These are phyloP conservation scores for Chaenocephalus aceratus DNA, from an alignment of 2,113 vertebrate species.

Conservation along the genomic window DNA sequence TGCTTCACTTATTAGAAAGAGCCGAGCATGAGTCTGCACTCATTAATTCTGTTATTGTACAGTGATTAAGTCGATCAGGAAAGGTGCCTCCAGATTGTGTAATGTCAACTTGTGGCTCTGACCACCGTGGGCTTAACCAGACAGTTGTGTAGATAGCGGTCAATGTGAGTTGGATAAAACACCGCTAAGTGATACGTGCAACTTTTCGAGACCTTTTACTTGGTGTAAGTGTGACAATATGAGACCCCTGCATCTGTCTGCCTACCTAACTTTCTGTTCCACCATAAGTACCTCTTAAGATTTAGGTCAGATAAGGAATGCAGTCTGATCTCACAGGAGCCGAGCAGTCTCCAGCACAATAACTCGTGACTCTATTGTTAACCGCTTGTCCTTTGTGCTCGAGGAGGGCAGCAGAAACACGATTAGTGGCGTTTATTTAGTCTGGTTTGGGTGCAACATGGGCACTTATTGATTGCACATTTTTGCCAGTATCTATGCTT, in stretches of 20 bases:
- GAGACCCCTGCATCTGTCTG: slow-evolving; percentile 7
- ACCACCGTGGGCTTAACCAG: not conserved
- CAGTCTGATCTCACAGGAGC: slow-evolving; percentile 64
- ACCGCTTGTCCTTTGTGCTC: slow-evolving; percentile 39
- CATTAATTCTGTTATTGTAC: slow-evolving; percentile 80
- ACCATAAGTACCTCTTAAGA: slow-evolving; percentile 59
- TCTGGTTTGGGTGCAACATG: not conserved
- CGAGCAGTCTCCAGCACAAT: slow-evolving; percentile 60
- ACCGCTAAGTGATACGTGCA: not conserved
- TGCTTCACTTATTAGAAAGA: slow-evolving; percentile 61
- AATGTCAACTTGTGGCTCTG: slow-evolving; percentile 33
- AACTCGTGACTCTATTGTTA: slow-evolving; percentile 78
- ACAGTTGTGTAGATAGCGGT: not conserved
- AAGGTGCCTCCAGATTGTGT: slow-evolving; percentile 29
- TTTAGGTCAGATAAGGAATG: slow-evolving; percentile 72
- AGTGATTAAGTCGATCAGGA: slow-evolving; percentile 68
- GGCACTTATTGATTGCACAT: slow-evolving; percentile 37
- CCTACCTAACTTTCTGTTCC: slow-evolving; percentile 28
- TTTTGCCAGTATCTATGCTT: slow-evolving; percentile 15
- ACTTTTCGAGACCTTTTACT: slow-evolving; percentile 14
- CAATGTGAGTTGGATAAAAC: not conserved
- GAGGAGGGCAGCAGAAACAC: slow-evolving; percentile 16
- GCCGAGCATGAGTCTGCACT: slow-evolving; percentile 65
- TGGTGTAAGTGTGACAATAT: slow-evolving; percentile 8
- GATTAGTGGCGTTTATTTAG: slow-evolving; percentile 47